These are phyloP conservation scores for Orchesellides sinensis DNA, from an alignment of 2,888 invertebrate species.

Conservation along the genomic window DNA sequence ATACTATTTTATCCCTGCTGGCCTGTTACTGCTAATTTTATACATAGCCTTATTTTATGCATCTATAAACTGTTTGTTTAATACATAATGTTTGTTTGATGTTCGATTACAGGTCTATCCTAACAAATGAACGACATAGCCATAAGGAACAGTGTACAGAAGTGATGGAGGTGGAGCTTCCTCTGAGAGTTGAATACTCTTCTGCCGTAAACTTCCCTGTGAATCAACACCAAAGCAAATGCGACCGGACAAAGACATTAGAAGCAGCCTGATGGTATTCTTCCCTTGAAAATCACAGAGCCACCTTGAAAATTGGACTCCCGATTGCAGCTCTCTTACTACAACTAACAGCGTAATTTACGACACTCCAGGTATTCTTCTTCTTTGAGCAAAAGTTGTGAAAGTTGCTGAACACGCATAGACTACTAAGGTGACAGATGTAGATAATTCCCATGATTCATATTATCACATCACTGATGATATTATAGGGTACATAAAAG, in stretches of 20 bases:
- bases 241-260: not conserved
- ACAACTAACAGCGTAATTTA: constrained; percentile 27
- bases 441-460: constrained; percentile 61
- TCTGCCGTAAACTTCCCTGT: not conserved
- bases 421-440: constrained; percentile 57
- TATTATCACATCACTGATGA: constrained; percentile 54
- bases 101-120: too few relatives aligned
- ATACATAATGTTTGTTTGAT: too few relatives aligned
- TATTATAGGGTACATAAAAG: constrained; percentile 31
- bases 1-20: too few relatives aligned
- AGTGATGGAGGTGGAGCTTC: too few relatives aligned
- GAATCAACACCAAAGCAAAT: not conserved
- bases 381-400: not conserved
- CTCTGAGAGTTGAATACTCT: not conserved
- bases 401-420: constrained; percentile 14
- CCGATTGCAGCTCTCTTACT: not conserved
- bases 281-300: too few relatives aligned
- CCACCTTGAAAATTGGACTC: too few relatives aligned
- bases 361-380: constrained; percentile 48
- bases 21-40: too few relatives aligned
- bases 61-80: too few relatives aligned
- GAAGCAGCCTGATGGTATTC: too few relatives aligned
- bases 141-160: too few relatives aligned
- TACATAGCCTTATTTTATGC: too few relatives aligned
- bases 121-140: too few relatives aligned